phyloP scores from a whole-genome alignment of 2,113 vertebrate genomes.

The Cyanistes caeruleus region DNA sequence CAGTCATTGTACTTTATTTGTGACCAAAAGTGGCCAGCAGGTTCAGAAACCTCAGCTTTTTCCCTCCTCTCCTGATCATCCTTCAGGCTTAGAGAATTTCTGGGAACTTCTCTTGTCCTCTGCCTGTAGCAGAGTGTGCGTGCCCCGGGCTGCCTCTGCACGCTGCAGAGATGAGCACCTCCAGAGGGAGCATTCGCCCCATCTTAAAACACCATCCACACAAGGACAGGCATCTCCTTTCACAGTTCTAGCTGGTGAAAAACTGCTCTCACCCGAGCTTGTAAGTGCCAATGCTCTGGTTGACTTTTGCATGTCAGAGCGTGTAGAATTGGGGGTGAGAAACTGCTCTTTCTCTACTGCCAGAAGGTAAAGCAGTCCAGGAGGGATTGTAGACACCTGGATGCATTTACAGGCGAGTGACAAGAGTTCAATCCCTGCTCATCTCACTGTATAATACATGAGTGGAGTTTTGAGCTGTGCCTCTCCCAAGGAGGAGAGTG shows the following conservation, averaged over 20 bases:
- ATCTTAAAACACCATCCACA: not conserved
- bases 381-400: not conserved
- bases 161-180: not conserved
- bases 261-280: not conserved
- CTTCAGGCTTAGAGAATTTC: not conserved
- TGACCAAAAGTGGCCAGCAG: not conserved
- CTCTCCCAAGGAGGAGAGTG: not conserved
- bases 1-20: not conserved
- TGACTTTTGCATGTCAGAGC: not conserved
- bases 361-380: not conserved
- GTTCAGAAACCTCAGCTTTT: not conserved
- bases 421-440: not conserved
- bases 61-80: not conserved
- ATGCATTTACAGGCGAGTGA: rapidly evolving
- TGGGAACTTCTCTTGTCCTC: not conserved
- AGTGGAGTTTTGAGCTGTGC: not conserved
- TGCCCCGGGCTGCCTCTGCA: not conserved
- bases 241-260: not conserved
- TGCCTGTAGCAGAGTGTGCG: rapidly evolving
- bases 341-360: not conserved
- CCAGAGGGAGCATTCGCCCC: conserved; percentile 57
- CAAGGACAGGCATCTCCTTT: not conserved
- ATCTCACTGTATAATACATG: not conserved
- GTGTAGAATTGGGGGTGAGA: not conserved
- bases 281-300: rapidly evolving